Conservation (phyloP, 2,797 vertebrate species). For the Micromesistius poutassou region DNA sequence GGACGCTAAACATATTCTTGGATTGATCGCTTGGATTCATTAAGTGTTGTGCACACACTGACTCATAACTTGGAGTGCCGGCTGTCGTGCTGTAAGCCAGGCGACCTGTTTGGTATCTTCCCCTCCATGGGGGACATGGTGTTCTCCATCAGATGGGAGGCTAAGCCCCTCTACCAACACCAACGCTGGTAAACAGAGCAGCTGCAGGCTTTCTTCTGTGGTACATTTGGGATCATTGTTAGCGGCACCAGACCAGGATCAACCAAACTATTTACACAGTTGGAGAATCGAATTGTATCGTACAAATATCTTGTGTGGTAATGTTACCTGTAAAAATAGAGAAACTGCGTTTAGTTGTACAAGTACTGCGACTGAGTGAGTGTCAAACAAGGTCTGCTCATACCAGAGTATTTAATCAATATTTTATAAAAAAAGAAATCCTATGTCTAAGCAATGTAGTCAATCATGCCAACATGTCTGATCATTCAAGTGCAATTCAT, state of each 20-base stretch:
- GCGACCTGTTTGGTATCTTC: constrained; percentile 24
- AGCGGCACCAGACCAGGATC: constrained; percentile 28
- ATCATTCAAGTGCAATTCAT: neutral
- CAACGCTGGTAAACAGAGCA: constrained; percentile 48
- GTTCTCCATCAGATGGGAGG: constrained; percentile 35
- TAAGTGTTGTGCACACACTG: neutral
- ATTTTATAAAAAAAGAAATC: neutral
- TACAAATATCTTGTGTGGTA: neutral
- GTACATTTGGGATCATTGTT: constrained; percentile 29
- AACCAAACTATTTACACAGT: constrained; percentile 38
- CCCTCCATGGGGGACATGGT: constrained; percentile 29
- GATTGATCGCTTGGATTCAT: neutral
- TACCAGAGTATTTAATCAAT: neutral
- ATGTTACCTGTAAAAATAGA: neutral
- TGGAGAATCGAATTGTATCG: neutral
- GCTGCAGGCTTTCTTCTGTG: constrained; percentile 41
- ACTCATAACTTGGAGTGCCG: constrained; percentile 4
- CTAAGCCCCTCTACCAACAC: constrained; percentile 43
- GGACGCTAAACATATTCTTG: neutral
- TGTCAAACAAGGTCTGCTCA: neutral
- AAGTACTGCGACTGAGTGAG: neutral
- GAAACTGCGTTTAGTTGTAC: neutral
- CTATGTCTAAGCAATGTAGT: neutral
- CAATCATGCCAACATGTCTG: neutral
- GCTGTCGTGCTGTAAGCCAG: constrained; percentile 33